These are phyloP conservation scores for Ophiothrix spiculata DNA, from an alignment of 35 echinoderm and acorn worm genomes.

Conservation along the genomic window DNA sequence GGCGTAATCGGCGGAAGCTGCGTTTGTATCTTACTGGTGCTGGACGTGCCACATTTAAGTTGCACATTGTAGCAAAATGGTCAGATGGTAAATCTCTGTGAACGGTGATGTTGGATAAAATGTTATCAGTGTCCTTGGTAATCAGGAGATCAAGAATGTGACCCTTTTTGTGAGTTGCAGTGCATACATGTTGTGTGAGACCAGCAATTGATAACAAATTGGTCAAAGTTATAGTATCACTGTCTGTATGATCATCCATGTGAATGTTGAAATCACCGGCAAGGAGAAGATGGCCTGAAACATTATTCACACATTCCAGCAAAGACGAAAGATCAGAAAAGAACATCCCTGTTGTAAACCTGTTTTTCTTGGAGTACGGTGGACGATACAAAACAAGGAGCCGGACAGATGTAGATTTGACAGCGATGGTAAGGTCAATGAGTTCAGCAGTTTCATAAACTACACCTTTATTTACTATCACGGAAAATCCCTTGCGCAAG, in stretches of 20 bases:
- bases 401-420: constrained; percentile 9
- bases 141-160: constrained; percentile 60
- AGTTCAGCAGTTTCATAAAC: constrained; percentile 42
- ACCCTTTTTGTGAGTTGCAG: constrained; percentile 34
- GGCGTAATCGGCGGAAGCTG: constrained; percentile 8
- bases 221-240: constrained; percentile 20
- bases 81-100: constrained; percentile 46
- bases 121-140: constrained; percentile 7
- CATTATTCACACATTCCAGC: constrained; percentile 31
- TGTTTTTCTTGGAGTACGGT: constrained; percentile 47
- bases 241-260: constrained; percentile 37
- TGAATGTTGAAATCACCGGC: constrained; percentile 71
- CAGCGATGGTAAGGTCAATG: constrained; percentile 19
- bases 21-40: neutral
- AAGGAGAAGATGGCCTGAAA: constrained; percentile 34
- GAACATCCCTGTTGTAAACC: constrained; percentile 29
- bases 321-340: constrained; percentile 52
- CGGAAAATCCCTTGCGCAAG: constrained; percentile 29
- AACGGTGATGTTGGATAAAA: constrained; percentile 27
- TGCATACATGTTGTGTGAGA: constrained; percentile 48
- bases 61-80: constrained; percentile 26
- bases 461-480: constrained; percentile 20
- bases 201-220: constrained; percentile 24
- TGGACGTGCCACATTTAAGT: neutral
- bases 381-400: constrained; percentile 42